These are phyloP conservation scores for Therioaphis trifolii DNA, from an alignment of 2,888 invertebrate species.

Conservation along the genomic window DNA sequence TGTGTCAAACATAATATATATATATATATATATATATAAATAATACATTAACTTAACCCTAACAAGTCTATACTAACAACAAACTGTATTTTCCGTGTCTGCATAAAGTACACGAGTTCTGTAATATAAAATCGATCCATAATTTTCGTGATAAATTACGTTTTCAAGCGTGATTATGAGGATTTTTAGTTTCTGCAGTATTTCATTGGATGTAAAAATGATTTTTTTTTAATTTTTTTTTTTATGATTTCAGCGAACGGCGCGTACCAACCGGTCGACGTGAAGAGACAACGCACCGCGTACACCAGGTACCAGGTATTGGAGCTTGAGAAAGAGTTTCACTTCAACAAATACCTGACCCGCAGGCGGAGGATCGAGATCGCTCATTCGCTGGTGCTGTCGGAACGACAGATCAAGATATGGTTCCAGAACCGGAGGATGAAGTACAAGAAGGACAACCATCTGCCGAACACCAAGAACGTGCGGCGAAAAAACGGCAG, in stretches of 20 bases:
- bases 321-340: slow-evolving; percentile 97
- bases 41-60: too few relatives aligned
- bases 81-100: too few relatives aligned
- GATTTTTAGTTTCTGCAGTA: too few relatives aligned
- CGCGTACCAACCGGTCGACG: slow-evolving; percentile 90
- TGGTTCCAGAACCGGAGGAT: slow-evolving; percentile 88
- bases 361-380: slow-evolving; percentile 95
- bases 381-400: slow-evolving; percentile 93
- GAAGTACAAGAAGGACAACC: slow-evolving; percentile 91
- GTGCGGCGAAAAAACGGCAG: slow-evolving; percentile 82
- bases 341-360: slow-evolving; percentile 96
- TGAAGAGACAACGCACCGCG: slow-evolving; percentile 94
- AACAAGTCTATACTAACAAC: too few relatives aligned
- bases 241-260: slow-evolving; percentile 78
- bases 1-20: too few relatives aligned
- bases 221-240: background rate
- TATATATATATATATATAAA: too few relatives aligned
- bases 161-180: too few relatives aligned
- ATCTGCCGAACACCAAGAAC: slow-evolving; percentile 86
- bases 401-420: slow-evolving; percentile 90
- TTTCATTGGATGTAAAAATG: too few relatives aligned
- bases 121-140: too few relatives aligned
- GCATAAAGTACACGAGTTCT: too few relatives aligned
- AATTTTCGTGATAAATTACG: too few relatives aligned
- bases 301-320: slow-evolving; percentile 98